Conservation (phyloP, 1,140 invertebrate genomes). For the Dolichoris vasculosae region DNA sequence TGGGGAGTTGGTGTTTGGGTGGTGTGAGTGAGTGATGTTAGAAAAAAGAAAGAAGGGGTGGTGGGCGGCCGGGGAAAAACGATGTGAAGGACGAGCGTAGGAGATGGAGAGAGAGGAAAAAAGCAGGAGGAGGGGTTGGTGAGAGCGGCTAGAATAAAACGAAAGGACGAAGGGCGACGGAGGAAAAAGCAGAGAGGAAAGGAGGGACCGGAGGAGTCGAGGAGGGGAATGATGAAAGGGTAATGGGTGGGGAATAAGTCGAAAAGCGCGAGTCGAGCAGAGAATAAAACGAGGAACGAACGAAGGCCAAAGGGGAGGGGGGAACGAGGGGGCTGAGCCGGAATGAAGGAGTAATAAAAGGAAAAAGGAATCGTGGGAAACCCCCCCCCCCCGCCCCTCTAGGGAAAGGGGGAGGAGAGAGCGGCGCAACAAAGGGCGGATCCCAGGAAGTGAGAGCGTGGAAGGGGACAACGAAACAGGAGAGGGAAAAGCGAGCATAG, state of each 20-base stretch:
- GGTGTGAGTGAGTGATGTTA: not conserved
- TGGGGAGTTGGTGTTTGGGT: not conserved
- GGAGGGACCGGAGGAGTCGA: not conserved
- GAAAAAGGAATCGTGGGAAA: too few species aligned
- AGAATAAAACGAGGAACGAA: not conserved
- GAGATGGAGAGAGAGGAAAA: not conserved
- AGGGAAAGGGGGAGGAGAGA: not conserved
- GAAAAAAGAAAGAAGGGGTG: not conserved
- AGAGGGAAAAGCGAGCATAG: not conserved
- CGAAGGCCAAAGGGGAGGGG: not conserved
- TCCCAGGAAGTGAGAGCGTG: not conserved
- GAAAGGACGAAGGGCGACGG: not conserved
- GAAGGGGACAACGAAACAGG: not conserved
- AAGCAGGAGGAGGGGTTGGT: not conserved
- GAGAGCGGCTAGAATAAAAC: not conserved
- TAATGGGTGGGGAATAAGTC: not conserved
- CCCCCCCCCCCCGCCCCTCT: too few species aligned
- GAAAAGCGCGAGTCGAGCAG: not conserved
- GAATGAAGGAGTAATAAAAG: too few species aligned
- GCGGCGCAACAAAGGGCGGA: not conserved
- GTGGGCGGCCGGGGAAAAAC: not conserved
- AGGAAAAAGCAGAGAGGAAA: too few species aligned
- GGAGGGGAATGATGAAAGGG: not conserved
- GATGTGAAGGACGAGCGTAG: not conserved
- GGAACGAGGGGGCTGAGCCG: not conserved